Percentiles rank a stretch among this genome's conserved stretches.
Conservation (phyloP, 2,113 vertebrate species). For the Aegithalos caudatus region DNA sequence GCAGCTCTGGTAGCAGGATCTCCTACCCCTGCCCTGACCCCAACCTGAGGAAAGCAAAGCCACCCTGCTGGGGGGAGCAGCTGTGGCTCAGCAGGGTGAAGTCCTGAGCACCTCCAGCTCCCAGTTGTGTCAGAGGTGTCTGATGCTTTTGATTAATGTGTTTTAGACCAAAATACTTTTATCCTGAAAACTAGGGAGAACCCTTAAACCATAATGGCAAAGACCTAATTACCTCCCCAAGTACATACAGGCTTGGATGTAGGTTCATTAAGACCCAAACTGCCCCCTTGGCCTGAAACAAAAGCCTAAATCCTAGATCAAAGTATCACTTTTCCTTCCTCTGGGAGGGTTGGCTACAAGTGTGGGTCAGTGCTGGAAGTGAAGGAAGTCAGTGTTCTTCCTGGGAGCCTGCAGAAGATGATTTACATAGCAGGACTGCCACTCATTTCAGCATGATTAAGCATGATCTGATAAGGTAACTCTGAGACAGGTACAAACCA, state of each 20-base stretch:
- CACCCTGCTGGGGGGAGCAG: neutral
- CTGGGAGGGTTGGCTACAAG: neutral
- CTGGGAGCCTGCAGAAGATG: neutral
- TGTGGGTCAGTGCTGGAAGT: rapidly evolving
- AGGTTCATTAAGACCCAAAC: neutral
- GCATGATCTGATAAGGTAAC: slow-evolving; percentile 25
- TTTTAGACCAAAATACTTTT: neutral
- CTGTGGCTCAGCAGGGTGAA: neutral
- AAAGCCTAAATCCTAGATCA: neutral
- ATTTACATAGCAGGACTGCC: slow-evolving; percentile 20
- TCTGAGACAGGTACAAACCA: slow-evolving; percentile 29
- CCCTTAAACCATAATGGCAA: neutral
- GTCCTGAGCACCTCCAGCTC: neutral
- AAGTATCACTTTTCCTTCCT: neutral
- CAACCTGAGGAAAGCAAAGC: neutral
- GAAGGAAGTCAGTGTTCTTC: neutral
- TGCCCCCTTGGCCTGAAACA: rapidly evolving
- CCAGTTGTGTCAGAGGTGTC: neutral
- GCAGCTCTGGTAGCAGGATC: neutral
- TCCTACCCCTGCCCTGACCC: neutral
- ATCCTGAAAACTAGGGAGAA: neutral
- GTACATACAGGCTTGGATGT: neutral
- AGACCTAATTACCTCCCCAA: neutral
- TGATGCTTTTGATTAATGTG: neutral
- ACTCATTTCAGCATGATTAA: slow-evolving; percentile 9